These are phyloP conservation scores for Caenorhabditis sinica DNA, from an alignment of 2,888 invertebrate species.

Conservation along the genomic window DNA sequence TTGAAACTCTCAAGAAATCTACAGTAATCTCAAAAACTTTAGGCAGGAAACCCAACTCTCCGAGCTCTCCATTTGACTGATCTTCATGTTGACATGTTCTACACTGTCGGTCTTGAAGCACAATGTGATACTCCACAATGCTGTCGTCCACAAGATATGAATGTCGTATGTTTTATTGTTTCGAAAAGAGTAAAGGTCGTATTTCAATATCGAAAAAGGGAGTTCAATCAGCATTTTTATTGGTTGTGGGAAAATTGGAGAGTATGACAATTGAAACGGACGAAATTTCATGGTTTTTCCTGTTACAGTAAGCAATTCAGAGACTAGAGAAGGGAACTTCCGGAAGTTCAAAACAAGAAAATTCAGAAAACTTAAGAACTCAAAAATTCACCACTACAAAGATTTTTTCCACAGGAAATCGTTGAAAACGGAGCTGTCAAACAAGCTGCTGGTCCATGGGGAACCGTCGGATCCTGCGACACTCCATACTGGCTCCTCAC, in stretches of 20 bases:
- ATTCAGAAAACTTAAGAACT: neutral
- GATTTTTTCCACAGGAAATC: conserved; percentile 64
- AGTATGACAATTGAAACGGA: neutral
- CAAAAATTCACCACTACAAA: neutral
- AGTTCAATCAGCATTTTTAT: conserved; percentile 3
- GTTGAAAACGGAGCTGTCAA: conserved; percentile 58
- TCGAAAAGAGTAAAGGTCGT: neutral
- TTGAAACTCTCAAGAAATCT: neutral
- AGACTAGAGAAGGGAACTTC: too few species aligned
- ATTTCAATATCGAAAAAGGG: neutral
- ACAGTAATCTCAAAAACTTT: neutral
- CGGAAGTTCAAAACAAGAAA: too few species aligned
- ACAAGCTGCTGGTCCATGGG: conserved; percentile 75
- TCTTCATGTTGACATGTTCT: conserved; percentile 78
- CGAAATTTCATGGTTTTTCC: neutral
- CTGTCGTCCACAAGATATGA: conserved; percentile 86
- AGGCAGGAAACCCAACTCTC: conserved; percentile 72
- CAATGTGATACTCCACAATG: conserved; percentile 96
- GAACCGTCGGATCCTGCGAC: conserved; percentile 78
- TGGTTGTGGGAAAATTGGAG: neutral
- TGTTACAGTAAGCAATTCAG: too few species aligned
- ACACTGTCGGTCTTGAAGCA: conserved; percentile 86
- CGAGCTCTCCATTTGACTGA: conserved; percentile 79
- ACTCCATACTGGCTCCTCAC: conserved; percentile 78
- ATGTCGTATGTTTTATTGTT: conserved; percentile 51